phyloP scores from a whole-genome alignment of 2,113 vertebrate species.

The Pantherophis guttatus region DNA sequence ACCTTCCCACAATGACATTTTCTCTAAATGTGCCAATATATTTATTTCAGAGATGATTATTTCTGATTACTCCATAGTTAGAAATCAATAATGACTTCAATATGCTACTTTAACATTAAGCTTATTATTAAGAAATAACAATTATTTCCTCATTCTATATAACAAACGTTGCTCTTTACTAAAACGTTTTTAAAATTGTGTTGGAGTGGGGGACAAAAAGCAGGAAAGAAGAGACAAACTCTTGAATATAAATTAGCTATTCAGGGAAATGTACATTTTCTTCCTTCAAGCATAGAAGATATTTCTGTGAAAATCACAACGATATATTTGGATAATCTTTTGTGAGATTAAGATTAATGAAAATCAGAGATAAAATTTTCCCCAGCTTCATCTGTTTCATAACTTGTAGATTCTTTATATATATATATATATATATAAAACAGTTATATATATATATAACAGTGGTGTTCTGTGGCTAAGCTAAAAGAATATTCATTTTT shows the following conservation, averaged over 20 bases:
- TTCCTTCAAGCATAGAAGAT: not conserved
- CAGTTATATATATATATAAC: not conserved
- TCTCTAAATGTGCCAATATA: not conserved
- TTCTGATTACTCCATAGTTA: constrained; percentile 30
- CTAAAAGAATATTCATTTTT: not conserved
- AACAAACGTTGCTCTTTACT: not conserved
- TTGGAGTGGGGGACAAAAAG: not conserved
- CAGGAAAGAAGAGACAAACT: not conserved
- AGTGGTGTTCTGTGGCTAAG: not conserved
- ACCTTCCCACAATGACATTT: not conserved
- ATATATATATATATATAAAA: too few relatives aligned
- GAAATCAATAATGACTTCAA: constrained; percentile 53
- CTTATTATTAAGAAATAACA: not conserved
- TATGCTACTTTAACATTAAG: constrained; percentile 26
- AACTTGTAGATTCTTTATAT: not conserved
- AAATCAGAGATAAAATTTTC: not conserved
- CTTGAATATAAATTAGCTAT: not conserved
- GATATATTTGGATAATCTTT: not conserved
- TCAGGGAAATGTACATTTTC: not conserved
- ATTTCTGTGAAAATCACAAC: not conserved
- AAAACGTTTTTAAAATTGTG: too few relatives aligned
- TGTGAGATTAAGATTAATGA: not conserved
- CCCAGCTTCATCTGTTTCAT: not conserved
- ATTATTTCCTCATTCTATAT: not conserved
- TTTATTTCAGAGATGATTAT: constrained; percentile 19